Evolutionary conservation across 1,140 invertebrate genomes (phyloP).

Genomic region (Drosophila lini): DNA sequence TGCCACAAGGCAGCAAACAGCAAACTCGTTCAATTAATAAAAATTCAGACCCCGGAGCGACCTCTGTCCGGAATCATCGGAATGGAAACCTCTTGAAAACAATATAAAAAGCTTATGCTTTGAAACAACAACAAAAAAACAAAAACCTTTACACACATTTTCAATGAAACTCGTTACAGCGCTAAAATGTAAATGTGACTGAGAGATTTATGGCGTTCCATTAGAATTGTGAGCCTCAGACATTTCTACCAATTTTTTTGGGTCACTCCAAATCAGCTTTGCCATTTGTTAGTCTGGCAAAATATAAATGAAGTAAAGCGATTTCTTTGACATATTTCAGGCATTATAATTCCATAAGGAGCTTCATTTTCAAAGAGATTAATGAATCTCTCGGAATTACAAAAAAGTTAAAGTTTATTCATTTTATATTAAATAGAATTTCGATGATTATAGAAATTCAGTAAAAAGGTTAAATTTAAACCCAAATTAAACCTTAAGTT

Average conservation of each 20-base stretch:
- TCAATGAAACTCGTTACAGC: conserved; percentile 42
- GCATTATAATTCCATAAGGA: background rate
- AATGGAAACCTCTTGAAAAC: conserved; percentile 28
- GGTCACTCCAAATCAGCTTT: conserved; percentile 24
- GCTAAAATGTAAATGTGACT: conserved; percentile 40
- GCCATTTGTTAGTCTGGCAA: conserved; percentile 30
- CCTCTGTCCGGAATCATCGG: conserved; percentile 15
- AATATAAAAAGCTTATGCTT: conserved; percentile 13
- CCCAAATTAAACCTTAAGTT: background rate
- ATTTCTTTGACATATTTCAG: conserved; percentile 33
- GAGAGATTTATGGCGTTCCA: conserved; percentile 35
- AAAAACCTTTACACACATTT: conserved; percentile 7
- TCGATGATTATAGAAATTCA: background rate
- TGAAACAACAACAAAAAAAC: conserved; percentile 7
- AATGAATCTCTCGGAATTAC: background rate
- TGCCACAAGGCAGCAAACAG: conserved; percentile 27
- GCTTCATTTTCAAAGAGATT: background rate
- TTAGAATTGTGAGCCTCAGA: conserved; percentile 33
- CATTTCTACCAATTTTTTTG: conserved; percentile 20
- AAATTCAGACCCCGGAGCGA: conserved; percentile 32
- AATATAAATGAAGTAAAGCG: conserved; percentile 14
- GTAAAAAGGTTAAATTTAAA: background rate
- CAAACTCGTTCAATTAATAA: conserved; percentile 39
- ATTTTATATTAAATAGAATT: background rate
- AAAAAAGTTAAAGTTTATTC: background rate